Base-by-base conservation (phyloP, 2,797 vertebrate species). In the Acropternis orthonyx region DNA sequence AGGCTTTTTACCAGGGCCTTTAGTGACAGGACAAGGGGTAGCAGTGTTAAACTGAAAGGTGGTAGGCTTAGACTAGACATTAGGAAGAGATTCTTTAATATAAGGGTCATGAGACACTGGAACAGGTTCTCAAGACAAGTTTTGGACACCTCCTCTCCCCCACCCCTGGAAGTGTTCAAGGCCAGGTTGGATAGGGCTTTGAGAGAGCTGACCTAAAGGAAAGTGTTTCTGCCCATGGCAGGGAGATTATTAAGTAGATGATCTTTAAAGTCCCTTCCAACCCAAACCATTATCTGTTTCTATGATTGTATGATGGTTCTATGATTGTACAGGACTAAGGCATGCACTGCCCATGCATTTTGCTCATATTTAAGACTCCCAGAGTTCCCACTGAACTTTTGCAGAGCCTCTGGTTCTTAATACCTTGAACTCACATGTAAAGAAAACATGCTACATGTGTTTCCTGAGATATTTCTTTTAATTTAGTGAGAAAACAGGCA, bases 161-260 rank as follows among this genome's bases (percentile, higher is more conserved):
- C 52, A 19, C 36, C 23, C 39, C 19, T 21, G 26, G 6, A 22
- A 69, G 6, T 12, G 9, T 63, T 69, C 28, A 74, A 34, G 24
- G 14, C 1, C 37, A 36, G 43, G 17, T 1, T 34, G 37, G 21
- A 51, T 8, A 26, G 28, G 6, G 7, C 10, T 46, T 63, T 41
- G 21, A 34, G 30, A 8, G 46, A 32, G 6, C 5, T 34, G 3
- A 1, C 34, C 18, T 39, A 27, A 43, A 6, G 2, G 1, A 51
- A 51, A 5, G 0, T 32, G 15, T 51, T 32, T 20, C 20, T 75
- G 28, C 14, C 62, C 15, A 3, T 21, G 37, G 4, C 37, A 9
- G 17, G 8, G 7, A 6, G 2, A 0, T 7, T 62, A 26, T 18
- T 18, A n/a, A 24, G 6, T 12, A 30, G 24, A 20, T 34, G 20